phyloP scores from a whole-genome alignment of 2,888 invertebrate genomes.

The Mallateleia sp. region DNA sequence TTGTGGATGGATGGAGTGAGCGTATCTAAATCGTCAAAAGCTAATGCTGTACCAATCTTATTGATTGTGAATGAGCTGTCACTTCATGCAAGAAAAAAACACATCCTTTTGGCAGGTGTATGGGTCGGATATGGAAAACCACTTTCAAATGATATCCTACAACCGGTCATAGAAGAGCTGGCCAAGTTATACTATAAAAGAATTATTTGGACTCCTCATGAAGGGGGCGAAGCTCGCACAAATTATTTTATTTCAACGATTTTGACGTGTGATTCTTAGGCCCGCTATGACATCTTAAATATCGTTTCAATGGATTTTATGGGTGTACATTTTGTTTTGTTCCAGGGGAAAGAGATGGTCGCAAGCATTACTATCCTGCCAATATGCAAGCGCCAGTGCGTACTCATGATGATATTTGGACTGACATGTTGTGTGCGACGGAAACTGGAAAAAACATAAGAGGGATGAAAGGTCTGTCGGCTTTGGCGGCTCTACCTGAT shows the following conservation, averaged over 20 bases:
- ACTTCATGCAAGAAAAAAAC: slow-evolving; percentile 53
- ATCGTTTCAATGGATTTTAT: slow-evolving; percentile 66
- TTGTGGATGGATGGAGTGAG: slow-evolving; percentile 53
- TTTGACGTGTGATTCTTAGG: slow-evolving; percentile 44
- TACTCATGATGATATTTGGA: neutral
- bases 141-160: too few species aligned
- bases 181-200: too few species aligned
- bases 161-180: neutral
- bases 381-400: too few species aligned
- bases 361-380: slow-evolving; percentile 17
- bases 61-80: slow-evolving; percentile 66
- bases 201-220: slow-evolving; percentile 8
- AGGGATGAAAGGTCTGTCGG: slow-evolving; percentile 48
- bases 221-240: neutral
- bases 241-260: neutral
- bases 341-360: slow-evolving; percentile 8
- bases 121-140: too few species aligned
- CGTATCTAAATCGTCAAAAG: slow-evolving; percentile 42
- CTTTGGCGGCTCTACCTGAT: slow-evolving; percentile 21
- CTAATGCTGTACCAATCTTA: slow-evolving; percentile 56
- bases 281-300: slow-evolving; percentile 25
- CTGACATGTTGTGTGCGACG: too few species aligned
- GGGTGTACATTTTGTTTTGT: slow-evolving; percentile 69
- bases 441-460: too few species aligned
- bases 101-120: neutral